Percentiles rank a stretch among this genome's conserved stretches.
Evolutionary conservation across 2,797 vertebrate genomes (phyloP).

Genomic region (Cryptoblepharus egeriae): DNA sequence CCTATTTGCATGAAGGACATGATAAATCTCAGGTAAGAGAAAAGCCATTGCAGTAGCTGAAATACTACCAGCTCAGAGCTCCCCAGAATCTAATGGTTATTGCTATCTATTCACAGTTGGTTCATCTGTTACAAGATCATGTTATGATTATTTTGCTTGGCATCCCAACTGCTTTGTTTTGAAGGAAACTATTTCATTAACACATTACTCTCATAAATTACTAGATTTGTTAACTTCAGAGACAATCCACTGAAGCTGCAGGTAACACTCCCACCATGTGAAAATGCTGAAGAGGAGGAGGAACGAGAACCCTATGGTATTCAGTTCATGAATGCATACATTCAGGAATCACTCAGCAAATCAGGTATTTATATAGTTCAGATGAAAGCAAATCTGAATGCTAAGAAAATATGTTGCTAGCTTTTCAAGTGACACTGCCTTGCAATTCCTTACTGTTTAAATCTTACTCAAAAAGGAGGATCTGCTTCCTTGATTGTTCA

Average conservation of each 20-base stretch:
- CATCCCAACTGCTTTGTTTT: neutral
- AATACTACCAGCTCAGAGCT: neutral
- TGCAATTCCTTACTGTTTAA: neutral
- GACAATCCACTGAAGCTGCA: conserved; percentile 90
- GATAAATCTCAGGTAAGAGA: conserved; percentile 84
- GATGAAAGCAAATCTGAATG: neutral
- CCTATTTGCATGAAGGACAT: conserved; percentile 90
- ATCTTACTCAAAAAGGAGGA: neutral
- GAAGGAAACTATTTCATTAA: conserved; percentile 24
- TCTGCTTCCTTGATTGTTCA: neutral
- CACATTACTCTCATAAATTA: conserved; percentile 57
- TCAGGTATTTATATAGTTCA: conserved; percentile 63
- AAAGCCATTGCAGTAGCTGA: neutral
- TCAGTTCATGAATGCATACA: conserved; percentile 92
- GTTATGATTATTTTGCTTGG: neutral
- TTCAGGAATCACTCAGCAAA: conserved; percentile 79
- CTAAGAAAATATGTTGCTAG: neutral
- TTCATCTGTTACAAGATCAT: neutral
- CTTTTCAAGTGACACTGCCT: neutral
- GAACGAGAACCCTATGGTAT: conserved; percentile 90
- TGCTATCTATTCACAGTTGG: too few species aligned
- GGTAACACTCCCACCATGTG: conserved; percentile 77
- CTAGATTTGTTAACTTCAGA: conserved; percentile 97
- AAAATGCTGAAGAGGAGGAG: conserved; percentile 75
- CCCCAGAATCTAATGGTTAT: too few species aligned